Evolutionary conservation across 2,797 vertebrate genomes (phyloP).

Genomic region (Lepilemur septentrionalis): DNA sequence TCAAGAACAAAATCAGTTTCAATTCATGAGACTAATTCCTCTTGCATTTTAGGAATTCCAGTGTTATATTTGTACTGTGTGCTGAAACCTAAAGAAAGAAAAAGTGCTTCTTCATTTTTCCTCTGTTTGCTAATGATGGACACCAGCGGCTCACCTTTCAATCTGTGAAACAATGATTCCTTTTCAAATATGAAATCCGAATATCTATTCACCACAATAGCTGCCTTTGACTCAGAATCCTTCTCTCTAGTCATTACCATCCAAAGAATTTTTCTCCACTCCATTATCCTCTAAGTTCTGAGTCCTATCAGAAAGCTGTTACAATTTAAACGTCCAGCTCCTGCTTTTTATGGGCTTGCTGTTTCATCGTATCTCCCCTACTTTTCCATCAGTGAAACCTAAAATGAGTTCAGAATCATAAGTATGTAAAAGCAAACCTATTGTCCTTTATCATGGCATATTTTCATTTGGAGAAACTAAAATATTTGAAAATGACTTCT

Average conservation of each 20-base stretch:
- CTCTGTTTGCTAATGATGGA: neutral
- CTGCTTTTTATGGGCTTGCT: neutral
- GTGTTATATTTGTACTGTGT: neutral
- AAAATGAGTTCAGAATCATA: neutral
- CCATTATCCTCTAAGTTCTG: neutral
- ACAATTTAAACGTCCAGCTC: neutral
- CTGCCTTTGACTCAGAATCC: neutral
- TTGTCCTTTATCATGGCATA: neutral
- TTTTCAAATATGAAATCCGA: slow-evolving; percentile 1
- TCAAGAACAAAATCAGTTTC: neutral
- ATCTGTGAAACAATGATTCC: neutral
- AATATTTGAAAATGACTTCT: slow-evolving; percentile 24
- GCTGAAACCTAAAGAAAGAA: neutral
- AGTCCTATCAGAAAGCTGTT: neutral
- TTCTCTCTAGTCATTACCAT: neutral
- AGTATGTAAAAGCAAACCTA: neutral
- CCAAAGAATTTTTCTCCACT: neutral
- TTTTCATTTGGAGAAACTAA: slow-evolving; percentile 7
- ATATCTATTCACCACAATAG: neutral
- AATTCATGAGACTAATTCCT: neutral
- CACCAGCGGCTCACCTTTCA: neutral
- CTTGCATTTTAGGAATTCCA: neutral
- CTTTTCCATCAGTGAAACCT: neutral
- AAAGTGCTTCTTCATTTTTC: neutral
- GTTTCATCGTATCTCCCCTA: neutral